Evolutionary conservation across 2,888 invertebrate genomes (phyloP).

Genomic region (Lissonota sp.): DNA sequence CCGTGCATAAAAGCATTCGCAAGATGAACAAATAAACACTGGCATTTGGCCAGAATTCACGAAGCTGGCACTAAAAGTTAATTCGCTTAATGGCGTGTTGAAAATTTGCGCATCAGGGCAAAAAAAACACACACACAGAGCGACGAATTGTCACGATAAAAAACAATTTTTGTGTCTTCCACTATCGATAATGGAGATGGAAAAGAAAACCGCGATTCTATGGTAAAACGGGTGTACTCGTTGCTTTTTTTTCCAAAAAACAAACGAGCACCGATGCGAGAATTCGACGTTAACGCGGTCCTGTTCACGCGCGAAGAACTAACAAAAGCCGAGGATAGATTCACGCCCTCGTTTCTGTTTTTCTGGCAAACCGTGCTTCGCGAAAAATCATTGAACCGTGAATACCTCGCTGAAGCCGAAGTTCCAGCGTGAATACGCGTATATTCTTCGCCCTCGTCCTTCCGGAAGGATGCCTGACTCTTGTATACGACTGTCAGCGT

Average conservation of each 20-base stretch:
- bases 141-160: background rate
- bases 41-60: conserved; percentile 71
- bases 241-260: no score
- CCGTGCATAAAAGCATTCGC: conserved; percentile 66
- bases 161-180: no score
- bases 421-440: conserved; percentile 7
- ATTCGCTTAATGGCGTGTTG: conserved; percentile 81
- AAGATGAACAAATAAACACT: conserved; percentile 71
- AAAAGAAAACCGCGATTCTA: no score
- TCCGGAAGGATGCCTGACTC: conserved; percentile 11
- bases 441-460: conserved; percentile 7
- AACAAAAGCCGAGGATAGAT: no score
- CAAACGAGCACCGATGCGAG: no score
- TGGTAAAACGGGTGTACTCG: no score
- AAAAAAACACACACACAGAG: conserved; percentile 15
- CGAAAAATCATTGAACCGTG: conserved; percentile 48
- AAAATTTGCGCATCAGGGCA: conserved; percentile 71
- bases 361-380: no score
- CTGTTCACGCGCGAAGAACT: no score
- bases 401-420: conserved; percentile 43
- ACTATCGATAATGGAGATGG: no score
- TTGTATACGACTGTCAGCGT: background rate
- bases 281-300: no score
- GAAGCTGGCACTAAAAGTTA: conserved; percentile 77
- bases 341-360: no score